Evolutionary conservation across 37 sponge, comb jelly and placozoan species (phyloP).

Genomic region (Haliclona indistincta): DNA sequence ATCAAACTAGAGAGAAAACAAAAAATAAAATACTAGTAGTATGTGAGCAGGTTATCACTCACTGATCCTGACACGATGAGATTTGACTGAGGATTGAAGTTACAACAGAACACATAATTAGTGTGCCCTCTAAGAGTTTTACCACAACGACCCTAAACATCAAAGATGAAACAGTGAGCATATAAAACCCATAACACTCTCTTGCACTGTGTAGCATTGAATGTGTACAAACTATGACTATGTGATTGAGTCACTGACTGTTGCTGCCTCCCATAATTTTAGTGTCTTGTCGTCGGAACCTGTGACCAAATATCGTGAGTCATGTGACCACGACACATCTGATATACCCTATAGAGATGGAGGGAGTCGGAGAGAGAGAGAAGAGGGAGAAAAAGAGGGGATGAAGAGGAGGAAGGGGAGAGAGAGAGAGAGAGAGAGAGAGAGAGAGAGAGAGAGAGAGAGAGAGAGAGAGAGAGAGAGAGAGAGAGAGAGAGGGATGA

Average conservation of each 20-base stretch:
- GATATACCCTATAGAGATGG: conserved; percentile 85
- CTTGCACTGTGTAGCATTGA: not conserved
- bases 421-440: not conserved
- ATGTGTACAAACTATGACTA: not conserved
- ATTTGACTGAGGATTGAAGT: conserved; percentile 99
- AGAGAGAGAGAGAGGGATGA: conserved; percentile 8
- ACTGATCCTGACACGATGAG: conserved; percentile 98
- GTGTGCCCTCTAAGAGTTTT: conserved; percentile 97
- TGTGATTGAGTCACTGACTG: conserved; percentile 66
- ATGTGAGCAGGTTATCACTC: too few species aligned
- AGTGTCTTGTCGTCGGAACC: conserved; percentile 97
- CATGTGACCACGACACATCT: conserved; percentile 97
- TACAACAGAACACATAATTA: conserved; percentile 97
- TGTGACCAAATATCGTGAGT: conserved; percentile 91
- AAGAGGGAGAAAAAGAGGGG: too few species aligned
- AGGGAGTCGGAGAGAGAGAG: not conserved
- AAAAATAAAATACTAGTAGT: too few species aligned
- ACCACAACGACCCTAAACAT: conserved; percentile 85
- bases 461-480: conserved; percentile 14
- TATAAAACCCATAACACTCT: not conserved
- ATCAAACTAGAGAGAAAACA: conserved; percentile 66
- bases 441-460: not conserved
- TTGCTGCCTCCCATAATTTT: conserved; percentile 93
- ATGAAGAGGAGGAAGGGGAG: conserved; percentile 2
- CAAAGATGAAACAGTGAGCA: not conserved